Evolutionary conservation across 2,888 invertebrate species (phyloP), one percentile per base, ranked within the genome.

Genomic region (Hypomecis punctinalis): DNA sequence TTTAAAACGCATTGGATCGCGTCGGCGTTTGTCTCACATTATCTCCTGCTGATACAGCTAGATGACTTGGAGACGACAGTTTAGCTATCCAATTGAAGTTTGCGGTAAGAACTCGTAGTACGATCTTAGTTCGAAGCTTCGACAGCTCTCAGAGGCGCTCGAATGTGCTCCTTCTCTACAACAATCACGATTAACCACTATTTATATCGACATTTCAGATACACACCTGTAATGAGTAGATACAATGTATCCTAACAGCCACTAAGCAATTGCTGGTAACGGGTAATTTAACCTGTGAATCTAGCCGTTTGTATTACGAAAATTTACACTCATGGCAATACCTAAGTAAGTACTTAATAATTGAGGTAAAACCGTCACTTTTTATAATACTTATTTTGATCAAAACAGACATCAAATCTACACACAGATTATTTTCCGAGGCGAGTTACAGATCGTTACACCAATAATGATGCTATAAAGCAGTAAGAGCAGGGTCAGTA

Each of bases 111-210:
- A 23, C 23, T 23, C 23, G 23, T 23, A 23, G 23, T 23, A 23
- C 23, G 23, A 42, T 0, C 10, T 5, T 36, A 46, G 47, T 37
- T 45, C 65, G 35, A 11, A 45, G 49, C 60, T 52, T 37, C 43
- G 52, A 61, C 37, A 56, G 46, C n/a, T 43, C 59, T 55, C 59
- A 35, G 51, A 65, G 60, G 59, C 46, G 63, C 63, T 60, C 55
- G 49, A 59, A 59, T 64, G 63, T 59, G 84, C 78, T 83, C 80
- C 81, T 81, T 88, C 82, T 80, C 81, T 79, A 81, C 84, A 85
- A 87, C 67, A 86, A 89, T 89, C 90, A 90, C 90, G 90, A 90
- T 88, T 90, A 85, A 77, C 81, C 84, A 82, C 84, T 86, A 87
- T 88, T 89, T 89, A 89, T 87, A 88, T 86, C 85, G 88, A 85